Percentiles rank a stretch among this genome's conserved stretches.
These are phyloP conservation scores for Dromas ardeola DNA, from an alignment of 2,113 vertebrate genomes.

Conservation along the genomic window DNA sequence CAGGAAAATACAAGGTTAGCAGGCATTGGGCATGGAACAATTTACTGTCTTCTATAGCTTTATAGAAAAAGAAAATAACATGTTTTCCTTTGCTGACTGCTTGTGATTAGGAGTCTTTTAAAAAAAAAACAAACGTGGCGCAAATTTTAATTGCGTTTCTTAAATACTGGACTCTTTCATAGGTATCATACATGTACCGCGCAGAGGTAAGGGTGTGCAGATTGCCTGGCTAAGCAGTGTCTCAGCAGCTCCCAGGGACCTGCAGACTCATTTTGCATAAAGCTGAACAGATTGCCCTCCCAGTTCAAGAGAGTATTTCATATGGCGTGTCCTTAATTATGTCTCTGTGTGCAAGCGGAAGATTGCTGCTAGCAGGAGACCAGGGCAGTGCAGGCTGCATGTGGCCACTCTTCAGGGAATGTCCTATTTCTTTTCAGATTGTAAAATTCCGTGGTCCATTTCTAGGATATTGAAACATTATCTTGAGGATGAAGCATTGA, in stretches of 20 bases:
- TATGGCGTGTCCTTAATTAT: not conserved
- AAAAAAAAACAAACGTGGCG: not conserved
- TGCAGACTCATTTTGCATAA: not conserved
- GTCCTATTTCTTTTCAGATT: not conserved
- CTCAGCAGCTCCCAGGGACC: not conserved
- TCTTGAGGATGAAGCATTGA: not conserved
- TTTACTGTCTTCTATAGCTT: not conserved
- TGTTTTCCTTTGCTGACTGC: not conserved
- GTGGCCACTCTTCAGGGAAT: not conserved
- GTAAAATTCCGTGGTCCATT: not conserved
- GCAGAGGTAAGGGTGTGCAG: not conserved
- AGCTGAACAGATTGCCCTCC: slow-evolving; percentile 25
- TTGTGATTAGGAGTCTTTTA: not conserved
- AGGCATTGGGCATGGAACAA: not conserved
- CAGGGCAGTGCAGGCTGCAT: not conserved
- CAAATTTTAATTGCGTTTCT: not conserved
- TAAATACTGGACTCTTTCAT: not conserved
- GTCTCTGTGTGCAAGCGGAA: not conserved
- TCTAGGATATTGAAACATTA: not conserved
- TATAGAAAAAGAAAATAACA: not conserved
- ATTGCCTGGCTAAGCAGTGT: not conserved
- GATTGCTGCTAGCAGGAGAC: not conserved
- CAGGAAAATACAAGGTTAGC: not conserved
- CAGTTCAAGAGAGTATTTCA: not conserved
- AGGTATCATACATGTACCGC: not conserved